These are phyloP conservation scores for Nothocercus julius DNA, from an alignment of 2,113 vertebrate genomes.

Conservation along the genomic window DNA sequence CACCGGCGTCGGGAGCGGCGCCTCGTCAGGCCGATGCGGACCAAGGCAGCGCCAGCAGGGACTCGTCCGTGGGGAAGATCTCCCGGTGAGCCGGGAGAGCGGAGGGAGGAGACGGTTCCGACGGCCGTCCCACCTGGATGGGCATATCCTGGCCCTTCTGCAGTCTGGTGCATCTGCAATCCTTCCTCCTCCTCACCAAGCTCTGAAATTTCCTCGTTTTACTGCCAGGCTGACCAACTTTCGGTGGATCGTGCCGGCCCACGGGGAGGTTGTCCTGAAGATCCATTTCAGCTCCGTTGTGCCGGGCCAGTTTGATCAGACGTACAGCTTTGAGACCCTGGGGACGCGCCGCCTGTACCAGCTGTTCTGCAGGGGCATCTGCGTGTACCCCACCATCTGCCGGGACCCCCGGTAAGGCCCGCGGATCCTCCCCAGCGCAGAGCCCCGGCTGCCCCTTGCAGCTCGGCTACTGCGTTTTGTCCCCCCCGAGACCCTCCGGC, in stretches of 20 bases:
- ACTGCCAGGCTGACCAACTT: conserved; percentile 74
- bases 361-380: conserved; percentile 81
- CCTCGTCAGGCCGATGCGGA: conserved; percentile 1
- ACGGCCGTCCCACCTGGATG: too few species aligned
- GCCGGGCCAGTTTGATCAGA: conserved; percentile 82
- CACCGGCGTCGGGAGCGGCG: rapidly evolving
- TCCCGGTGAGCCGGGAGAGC: conserved; percentile 68
- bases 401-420: conserved; percentile 81
- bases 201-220: neutral
- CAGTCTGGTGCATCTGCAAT: rapidly evolving
- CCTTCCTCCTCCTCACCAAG: neutral
- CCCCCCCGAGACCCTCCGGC: too few species aligned
- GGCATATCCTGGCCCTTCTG: neutral
- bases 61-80: conserved; percentile 36
- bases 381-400: conserved; percentile 86
- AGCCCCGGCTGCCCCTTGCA: neutral
- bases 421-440: too few species aligned
- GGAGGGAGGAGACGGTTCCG: neutral
- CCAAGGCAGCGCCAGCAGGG: neutral
- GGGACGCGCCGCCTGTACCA: conserved; percentile 81
- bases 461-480: too few species aligned
- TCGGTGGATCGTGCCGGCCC: conserved; percentile 87
- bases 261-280: conserved; percentile 74
- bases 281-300: conserved; percentile 81
- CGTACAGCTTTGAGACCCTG: conserved; percentile 85